Conservation (phyloP, 2,888 invertebrate species). For the Marronus borbonicus region DNA sequence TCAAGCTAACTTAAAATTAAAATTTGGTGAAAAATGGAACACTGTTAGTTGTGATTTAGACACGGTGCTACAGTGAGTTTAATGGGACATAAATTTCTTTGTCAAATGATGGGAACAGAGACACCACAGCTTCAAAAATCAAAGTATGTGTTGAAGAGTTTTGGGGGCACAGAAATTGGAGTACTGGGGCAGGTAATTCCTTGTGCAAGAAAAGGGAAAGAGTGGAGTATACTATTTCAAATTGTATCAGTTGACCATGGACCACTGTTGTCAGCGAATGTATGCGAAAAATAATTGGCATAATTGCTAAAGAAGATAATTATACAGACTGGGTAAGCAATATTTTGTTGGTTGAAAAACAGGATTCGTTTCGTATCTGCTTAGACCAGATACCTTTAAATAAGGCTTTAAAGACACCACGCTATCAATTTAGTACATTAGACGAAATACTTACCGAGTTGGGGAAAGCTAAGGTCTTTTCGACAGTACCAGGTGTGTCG, state of each 20-base stretch:
- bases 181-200: background rate
- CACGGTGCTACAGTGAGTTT: constrained; percentile 7
- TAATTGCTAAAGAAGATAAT: too few relatives aligned
- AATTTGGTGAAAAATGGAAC: constrained; percentile 14
- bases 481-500: too few relatives aligned
- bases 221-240: background rate
- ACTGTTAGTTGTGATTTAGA: constrained; percentile 12
- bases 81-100: constrained; percentile 17
- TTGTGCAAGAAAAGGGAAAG: background rate
- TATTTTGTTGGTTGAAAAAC: too few relatives aligned
- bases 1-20: background rate
- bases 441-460: too few relatives aligned
- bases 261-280: background rate
- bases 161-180: background rate
- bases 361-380: too few relatives aligned
- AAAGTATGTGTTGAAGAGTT: background rate
- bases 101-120: background rate
- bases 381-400: too few relatives aligned
- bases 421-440: too few relatives aligned
- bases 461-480: too few relatives aligned
- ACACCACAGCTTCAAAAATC: too few relatives aligned
- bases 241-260: background rate
- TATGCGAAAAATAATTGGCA: background rate
- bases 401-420: too few relatives aligned
- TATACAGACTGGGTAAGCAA: too few relatives aligned